Percentiles rank a stretch among this genome's conserved stretches.
Conservation (phyloP, 2,797 vertebrate genomes). For the Pangasius macronema region DNA sequence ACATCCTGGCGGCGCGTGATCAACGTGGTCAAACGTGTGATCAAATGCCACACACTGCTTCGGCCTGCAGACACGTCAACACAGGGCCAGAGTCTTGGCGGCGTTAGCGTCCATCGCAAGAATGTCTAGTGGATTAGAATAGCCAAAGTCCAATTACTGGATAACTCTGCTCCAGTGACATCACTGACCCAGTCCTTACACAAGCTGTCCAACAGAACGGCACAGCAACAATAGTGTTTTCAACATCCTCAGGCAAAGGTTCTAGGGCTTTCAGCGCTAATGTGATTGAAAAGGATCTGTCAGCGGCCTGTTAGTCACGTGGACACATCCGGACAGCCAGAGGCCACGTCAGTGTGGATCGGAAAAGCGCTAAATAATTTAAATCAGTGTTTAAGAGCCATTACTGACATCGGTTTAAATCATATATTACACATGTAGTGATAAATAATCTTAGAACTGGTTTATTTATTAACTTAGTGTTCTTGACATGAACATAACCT, state of each 20-base stretch:
- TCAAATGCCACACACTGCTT: background rate
- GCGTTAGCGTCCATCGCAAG: background rate
- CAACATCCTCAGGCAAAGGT: background rate
- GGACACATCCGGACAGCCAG: background rate
- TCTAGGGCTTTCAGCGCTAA: background rate
- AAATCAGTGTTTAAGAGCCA: background rate
- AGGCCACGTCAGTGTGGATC: background rate
- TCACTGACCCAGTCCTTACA: conserved; percentile 18
- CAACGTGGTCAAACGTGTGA: background rate
- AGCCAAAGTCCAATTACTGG: conserved; percentile 71
- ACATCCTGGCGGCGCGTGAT: background rate
- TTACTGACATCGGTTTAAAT: background rate
- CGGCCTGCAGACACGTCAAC: background rate
- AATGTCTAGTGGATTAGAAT: too few species aligned
- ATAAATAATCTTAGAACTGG: too few species aligned
- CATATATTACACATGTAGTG: too few species aligned
- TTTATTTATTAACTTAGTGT: too few species aligned
- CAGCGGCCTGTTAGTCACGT: background rate
- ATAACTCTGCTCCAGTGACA: conserved; percentile 65
- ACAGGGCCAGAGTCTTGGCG: background rate
- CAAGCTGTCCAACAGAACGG: background rate
- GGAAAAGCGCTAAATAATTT: background rate
- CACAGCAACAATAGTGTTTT: conserved; percentile 1
- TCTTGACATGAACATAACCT: too few species aligned
- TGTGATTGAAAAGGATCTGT: conserved; percentile 15